These are phyloP conservation scores for Sceloporus undulatus DNA, from an alignment of 2,113 vertebrate species.

Conservation along the genomic window DNA sequence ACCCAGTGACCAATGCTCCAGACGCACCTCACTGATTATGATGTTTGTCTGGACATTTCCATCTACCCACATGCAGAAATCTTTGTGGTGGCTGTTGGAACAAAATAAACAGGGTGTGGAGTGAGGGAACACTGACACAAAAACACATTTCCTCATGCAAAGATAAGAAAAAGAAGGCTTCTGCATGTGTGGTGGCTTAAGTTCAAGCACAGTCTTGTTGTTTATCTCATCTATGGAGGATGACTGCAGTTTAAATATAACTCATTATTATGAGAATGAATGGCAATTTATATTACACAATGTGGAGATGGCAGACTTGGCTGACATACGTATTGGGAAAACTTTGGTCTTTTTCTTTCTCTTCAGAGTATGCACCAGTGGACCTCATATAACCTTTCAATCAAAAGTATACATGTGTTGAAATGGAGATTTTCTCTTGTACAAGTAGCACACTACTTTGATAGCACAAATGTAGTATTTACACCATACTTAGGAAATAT, in stretches of 20 bases:
- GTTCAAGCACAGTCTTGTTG: background rate
- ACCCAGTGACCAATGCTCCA: background rate
- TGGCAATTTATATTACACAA: conserved; percentile 1
- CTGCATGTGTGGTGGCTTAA: background rate
- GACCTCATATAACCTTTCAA: conserved; percentile 30
- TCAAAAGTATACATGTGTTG: conserved; percentile 6
- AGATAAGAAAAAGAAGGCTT: too few relatives aligned
- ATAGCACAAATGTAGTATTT: background rate
- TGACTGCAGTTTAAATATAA: conserved; percentile 17
- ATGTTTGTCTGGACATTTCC: background rate
- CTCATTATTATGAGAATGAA: conserved; percentile 5
- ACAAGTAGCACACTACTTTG: background rate
- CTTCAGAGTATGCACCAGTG: conserved; percentile 6
- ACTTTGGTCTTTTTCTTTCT: background rate
- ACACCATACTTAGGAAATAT: conserved; percentile 29
- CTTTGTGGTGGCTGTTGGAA: background rate
- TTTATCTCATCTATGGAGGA: background rate
- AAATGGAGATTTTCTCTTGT: conserved; percentile 25
- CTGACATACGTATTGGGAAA: background rate
- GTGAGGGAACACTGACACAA: background rate
- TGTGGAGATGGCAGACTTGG: background rate
- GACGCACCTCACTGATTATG: background rate
- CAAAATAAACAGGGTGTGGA: too few relatives aligned
- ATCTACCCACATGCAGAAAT: background rate
- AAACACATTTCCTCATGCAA: background rate